phyloP scores from a whole-genome alignment of 2,113 vertebrate species.

The Mixornis gularis region DNA sequence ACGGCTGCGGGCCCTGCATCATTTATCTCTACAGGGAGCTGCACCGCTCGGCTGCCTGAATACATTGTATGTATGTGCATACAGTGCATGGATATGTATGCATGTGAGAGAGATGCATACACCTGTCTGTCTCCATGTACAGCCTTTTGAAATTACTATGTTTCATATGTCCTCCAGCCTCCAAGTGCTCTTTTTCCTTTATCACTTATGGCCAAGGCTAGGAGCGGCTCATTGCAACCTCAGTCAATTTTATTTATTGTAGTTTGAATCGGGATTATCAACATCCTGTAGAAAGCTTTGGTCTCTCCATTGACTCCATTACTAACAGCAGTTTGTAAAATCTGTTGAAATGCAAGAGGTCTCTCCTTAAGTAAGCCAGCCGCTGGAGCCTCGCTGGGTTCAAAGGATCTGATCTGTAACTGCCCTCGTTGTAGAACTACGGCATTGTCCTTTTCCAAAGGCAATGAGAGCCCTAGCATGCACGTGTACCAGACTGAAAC shows the following conservation, averaged over 20 bases:
- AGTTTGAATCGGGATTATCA: not conserved
- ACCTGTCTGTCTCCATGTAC: accelerated
- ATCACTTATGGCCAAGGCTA: no score
- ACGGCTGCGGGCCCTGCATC: accelerated
- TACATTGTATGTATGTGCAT: accelerated
- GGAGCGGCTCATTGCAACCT: not conserved
- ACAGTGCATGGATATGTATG: accelerated
- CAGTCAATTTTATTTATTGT: not conserved
- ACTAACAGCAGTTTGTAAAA: accelerated
- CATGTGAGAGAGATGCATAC: not conserved
- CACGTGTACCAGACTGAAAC: not conserved
- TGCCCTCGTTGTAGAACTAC: accelerated
- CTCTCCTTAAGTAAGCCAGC: not conserved
- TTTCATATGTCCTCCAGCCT: not conserved
- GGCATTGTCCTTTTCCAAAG: not conserved
- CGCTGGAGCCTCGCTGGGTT: not conserved
- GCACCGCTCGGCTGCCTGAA: accelerated
- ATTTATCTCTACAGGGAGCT: accelerated
- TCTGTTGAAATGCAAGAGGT: not conserved
- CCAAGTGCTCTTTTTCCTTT: not conserved
- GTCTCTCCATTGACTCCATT: accelerated
- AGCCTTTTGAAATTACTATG: not conserved
- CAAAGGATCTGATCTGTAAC: not conserved
- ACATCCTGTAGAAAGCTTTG: not conserved
- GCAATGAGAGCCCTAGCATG: accelerated